These are phyloP conservation scores for Parazoanthus swiftii DNA, from an alignment of 92 coral and sea anemone species.

Conservation along the genomic window DNA sequence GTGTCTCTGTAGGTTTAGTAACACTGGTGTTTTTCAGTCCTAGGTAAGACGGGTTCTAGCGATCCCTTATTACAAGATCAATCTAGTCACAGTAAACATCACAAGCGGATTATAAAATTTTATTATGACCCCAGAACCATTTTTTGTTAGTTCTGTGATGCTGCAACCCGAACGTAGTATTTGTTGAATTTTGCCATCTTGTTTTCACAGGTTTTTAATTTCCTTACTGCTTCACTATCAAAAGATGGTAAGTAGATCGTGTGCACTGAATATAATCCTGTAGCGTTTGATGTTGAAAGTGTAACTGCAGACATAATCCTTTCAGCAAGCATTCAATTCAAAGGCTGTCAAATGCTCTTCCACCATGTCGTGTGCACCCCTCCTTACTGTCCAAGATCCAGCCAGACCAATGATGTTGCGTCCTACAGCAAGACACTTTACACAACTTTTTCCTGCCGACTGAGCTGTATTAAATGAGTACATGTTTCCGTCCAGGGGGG, in stretches of 20 bases:
- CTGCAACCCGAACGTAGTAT: background rate
- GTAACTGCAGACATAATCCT: background rate
- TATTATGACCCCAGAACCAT: background rate
- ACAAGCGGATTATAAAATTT: background rate
- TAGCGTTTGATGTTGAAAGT: background rate
- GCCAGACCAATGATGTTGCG: no score
- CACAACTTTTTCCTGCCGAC: no score
- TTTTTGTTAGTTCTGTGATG: background rate
- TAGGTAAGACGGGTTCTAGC: no score
- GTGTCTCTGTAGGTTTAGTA: no score
- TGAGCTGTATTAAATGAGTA: no score
- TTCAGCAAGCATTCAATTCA: no score
- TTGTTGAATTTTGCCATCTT: background rate
- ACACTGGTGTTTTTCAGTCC: no score
- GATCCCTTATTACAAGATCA: no score
- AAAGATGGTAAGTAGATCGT: constrained; percentile 34
- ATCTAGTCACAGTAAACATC: background rate
- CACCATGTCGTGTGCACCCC: background rate
- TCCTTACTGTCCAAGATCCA: no score
- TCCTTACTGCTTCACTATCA: constrained; percentile 29
- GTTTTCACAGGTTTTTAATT: constrained; percentile 24
- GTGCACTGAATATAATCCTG: no score
- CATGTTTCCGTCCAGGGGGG: no score
- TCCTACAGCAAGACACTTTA: no score
- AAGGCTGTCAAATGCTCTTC: background rate